Base-by-base conservation (phyloP, 1,140 invertebrate species). In the Dinoponera quadriceps region DNA sequence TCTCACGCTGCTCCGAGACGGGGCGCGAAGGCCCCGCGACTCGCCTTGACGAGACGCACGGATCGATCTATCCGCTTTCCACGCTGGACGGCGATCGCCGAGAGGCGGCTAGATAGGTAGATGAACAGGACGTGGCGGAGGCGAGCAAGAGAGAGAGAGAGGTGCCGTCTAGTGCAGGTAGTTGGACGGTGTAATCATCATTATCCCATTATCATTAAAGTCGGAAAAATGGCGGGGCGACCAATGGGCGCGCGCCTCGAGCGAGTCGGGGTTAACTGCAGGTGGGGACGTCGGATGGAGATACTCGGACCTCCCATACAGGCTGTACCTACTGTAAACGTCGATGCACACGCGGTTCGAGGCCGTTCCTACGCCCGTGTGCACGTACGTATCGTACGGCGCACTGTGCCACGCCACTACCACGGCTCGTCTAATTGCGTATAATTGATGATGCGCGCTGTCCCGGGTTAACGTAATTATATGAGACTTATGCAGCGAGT, bases 141-240 rank as follows among this genome's bases (percentile, higher is more conserved):
- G 48, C 69, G 49, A 68, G 33, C 49, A 38, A 22, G 65, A 81
- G 62, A 80, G 66, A 51, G 51, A 85, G 81, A 84, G 63, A 75
- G 38, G 63, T 55, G 80, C 59, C 25, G 33, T 87, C 85, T 84
- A 82, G 85, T 72, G 66, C 66, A 83, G 85, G 72, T 85, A 87
- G 86, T 87, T 88, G 87, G 88, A 72, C 84, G 78, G 74, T 88
- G 74, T 89, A 90, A 90, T 90, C 89, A 90, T 89, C 88, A 89
- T 90, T 90, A 90, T 90, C 87, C 88, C 84, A 90, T 90, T 90
- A 90, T 90, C 89, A 90, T 90, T 90, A 90, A 90, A 90, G 85
- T 59, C 33, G 80, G 87, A 90, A 90, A 90, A 90, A 90, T 90
- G 88, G 89, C 87, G 89, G 89, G 59, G 44, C 60, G 75, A 80